A percentile compares a stretch with the other conserved stretches of the same genome.
Evolutionary conservation across 2,888 invertebrate species (phyloP).

Genomic region (Seira musarum): DNA sequence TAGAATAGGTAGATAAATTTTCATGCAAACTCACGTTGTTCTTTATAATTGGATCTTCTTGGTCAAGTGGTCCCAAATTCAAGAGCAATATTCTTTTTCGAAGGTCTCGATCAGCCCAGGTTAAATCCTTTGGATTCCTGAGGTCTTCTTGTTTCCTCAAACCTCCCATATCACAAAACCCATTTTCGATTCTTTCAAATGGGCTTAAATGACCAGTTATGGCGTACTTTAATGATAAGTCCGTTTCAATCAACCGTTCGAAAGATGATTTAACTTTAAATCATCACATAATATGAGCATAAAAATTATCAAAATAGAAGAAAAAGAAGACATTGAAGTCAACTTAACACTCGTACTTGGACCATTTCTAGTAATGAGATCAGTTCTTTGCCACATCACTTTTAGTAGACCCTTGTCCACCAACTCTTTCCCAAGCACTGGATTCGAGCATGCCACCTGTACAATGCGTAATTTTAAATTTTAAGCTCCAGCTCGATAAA

Average conservation of each 20-base stretch:
- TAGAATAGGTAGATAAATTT: neutral
- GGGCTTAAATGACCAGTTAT: slow-evolving; percentile 78
- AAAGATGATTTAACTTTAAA: slow-evolving; percentile 73
- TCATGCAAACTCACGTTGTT: slow-evolving; percentile 46
- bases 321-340: no score
- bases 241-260: slow-evolving; percentile 76
- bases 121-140: slow-evolving; percentile 33
- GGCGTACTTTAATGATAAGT: slow-evolving; percentile 79
- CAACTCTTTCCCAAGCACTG: slow-evolving; percentile 54
- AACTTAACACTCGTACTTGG: no score
- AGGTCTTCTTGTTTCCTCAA: slow-evolving; percentile 32
- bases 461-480: neutral
- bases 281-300: neutral
- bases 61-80: slow-evolving; percentile 15
- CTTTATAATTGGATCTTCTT: slow-evolving; percentile 27
- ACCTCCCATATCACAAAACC: slow-evolving; percentile 69
- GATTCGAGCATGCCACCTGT: slow-evolving; percentile 58
- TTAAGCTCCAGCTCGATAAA: neutral
- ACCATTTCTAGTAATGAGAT: slow-evolving; percentile 61
- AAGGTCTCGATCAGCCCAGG: slow-evolving; percentile 35
- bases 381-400: slow-evolving; percentile 62
- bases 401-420: slow-evolving; percentile 62
- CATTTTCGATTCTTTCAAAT: slow-evolving; percentile 76
- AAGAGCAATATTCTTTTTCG: slow-evolving; percentile 42
- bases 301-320: no score